These are phyloP conservation scores for Harpalus rubripes DNA, from an alignment of 2,888 invertebrate species.

Conservation along the genomic window DNA sequence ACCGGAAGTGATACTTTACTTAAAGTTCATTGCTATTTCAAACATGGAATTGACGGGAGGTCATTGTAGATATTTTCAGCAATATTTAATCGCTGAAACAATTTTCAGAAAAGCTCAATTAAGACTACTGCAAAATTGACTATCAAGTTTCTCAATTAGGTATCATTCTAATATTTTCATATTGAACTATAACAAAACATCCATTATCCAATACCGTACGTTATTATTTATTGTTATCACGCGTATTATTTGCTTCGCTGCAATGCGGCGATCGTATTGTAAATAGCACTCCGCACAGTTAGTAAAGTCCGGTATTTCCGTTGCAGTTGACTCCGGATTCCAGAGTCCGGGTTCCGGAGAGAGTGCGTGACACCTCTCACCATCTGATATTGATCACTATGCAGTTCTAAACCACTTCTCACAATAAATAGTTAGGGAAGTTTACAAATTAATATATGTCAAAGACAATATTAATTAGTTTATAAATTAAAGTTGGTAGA, in stretches of 20 bases:
- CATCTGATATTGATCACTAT: constrained; percentile 64
- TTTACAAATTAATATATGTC: not conserved
- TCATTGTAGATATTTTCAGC: too few relatives aligned
- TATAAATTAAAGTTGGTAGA: not conserved
- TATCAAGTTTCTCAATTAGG: too few relatives aligned
- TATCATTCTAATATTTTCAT: too few relatives aligned
- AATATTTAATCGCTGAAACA: too few relatives aligned
- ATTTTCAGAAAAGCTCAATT: too few relatives aligned
- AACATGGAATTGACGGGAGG: too few relatives aligned
- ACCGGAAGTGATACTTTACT: too few relatives aligned
- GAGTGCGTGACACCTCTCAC: constrained; percentile 62
- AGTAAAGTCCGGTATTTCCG: not conserved
- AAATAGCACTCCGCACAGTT: not conserved
- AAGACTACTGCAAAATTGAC: too few relatives aligned
- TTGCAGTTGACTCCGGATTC: not conserved
- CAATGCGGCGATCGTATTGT: not conserved
- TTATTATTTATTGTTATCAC: too few relatives aligned
- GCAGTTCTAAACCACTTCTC: constrained; percentile 50
- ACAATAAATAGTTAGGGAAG: not conserved
- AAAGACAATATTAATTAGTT: not conserved
- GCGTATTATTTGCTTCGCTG: not conserved
- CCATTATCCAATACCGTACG: too few relatives aligned
- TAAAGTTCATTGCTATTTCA: too few relatives aligned
- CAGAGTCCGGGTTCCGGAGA: not conserved
- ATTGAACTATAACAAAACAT: too few relatives aligned